A percentile compares a stretch with the other conserved stretches of the same genome.
Evolutionary conservation across 2,888 invertebrate species (phyloP).

Genomic region (Megastigmus dorsalis): DNA sequence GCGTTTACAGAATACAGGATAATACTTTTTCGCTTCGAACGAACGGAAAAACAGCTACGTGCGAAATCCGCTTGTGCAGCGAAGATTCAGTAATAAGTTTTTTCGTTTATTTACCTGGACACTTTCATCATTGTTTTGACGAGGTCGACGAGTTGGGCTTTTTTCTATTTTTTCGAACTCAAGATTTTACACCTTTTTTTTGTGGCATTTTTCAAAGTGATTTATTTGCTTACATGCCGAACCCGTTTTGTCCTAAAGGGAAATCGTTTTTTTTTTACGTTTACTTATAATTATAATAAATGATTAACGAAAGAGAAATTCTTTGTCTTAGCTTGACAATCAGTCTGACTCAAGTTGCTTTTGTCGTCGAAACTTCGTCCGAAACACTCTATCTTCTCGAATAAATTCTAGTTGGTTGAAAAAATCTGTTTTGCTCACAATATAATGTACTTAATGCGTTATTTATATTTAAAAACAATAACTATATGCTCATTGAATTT

Average conservation of each 20-base stretch:
- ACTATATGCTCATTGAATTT: too few relatives aligned
- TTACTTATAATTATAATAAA: constrained; percentile 43
- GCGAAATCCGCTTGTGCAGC: constrained; percentile 42
- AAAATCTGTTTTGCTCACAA: too few relatives aligned
- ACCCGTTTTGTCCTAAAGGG: constrained; percentile 40
- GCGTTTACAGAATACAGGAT: not conserved
- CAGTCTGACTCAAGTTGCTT: constrained; percentile 46
- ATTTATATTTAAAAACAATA: too few relatives aligned
- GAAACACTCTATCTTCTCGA: too few relatives aligned
- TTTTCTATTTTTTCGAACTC: constrained; percentile 13
- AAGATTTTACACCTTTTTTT: constrained; percentile 6
- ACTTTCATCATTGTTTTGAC: constrained; percentile 72
- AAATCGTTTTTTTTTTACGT: constrained; percentile 12
- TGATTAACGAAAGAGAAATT: constrained; percentile 27
- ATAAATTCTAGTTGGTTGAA: too few relatives aligned
- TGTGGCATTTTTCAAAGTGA: not conserved
- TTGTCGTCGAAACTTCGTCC: constrained; percentile 29
- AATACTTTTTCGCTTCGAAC: not conserved
- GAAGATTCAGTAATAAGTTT: constrained; percentile 53
- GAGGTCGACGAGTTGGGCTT: constrained; percentile 63
- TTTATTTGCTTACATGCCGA: constrained; percentile 10
- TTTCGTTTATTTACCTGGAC: constrained; percentile 61
- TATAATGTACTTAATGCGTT: too few relatives aligned
- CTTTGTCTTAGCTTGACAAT: constrained; percentile 35
- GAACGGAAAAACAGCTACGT: constrained; percentile 12